Conservation (phyloP, 2,113 vertebrate genomes). For the Pelecanoides urinatrix region DNA sequence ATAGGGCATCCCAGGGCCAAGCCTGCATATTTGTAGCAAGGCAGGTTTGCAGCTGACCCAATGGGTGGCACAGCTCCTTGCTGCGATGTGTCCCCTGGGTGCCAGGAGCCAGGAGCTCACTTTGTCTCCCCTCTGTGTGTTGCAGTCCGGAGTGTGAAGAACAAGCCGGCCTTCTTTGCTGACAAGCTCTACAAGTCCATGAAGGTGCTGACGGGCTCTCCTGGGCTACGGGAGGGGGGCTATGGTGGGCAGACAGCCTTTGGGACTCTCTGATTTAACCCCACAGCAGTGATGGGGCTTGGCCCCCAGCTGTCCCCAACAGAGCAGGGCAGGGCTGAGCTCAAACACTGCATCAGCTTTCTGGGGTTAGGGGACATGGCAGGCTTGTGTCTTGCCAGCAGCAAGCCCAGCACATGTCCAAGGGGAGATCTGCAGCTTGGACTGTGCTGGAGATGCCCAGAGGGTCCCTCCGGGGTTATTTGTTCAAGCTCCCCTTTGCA, state of each 20-base stretch:
- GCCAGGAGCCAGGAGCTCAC: background rate
- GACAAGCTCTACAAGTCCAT: slow-evolving; percentile 97
- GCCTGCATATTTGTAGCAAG: background rate
- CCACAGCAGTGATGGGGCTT: background rate
- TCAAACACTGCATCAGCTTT: background rate
- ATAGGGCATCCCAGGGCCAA: background rate
- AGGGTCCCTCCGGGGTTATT: background rate
- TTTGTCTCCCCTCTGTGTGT: background rate
- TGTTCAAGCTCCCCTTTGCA: slow-evolving; percentile 40
- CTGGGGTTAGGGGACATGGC: background rate
- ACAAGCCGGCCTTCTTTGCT: slow-evolving; percentile 92
- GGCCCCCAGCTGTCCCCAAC: background rate
- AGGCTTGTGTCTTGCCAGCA: background rate
- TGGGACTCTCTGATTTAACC: background rate
- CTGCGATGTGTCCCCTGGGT: background rate
- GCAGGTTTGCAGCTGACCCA: background rate
- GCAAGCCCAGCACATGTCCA: background rate
- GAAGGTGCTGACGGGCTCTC: slow-evolving; percentile 79
- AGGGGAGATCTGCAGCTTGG: background rate
- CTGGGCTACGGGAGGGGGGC: background rate
- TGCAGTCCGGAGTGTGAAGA: slow-evolving; percentile 93
- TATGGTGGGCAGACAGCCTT: background rate
- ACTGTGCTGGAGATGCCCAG: background rate
- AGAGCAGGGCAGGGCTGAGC: background rate
- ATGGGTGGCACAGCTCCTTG: background rate